Percentiles rank a stretch among this genome's conserved stretches.
Conservation (phyloP, 2,797 vertebrate genomes). For the Pantherophis alleghaniensis region DNA sequence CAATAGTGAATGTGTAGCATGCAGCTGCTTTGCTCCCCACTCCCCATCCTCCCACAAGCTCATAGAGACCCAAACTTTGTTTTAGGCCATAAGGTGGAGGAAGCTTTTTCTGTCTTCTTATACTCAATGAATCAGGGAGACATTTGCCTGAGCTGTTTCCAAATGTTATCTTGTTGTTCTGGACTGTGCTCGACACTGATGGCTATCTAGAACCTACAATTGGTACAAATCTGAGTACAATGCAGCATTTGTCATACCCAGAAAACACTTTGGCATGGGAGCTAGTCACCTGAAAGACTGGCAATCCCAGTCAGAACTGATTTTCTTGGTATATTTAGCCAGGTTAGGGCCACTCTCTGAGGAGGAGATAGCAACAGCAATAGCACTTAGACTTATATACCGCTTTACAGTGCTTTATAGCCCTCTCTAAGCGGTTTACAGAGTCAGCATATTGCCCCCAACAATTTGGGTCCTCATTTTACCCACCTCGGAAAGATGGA, state of each 20-base stretch:
- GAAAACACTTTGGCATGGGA: not conserved
- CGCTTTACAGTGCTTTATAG: too few species aligned
- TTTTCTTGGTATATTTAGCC: not conserved
- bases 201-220: not conserved
- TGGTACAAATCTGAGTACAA: not conserved
- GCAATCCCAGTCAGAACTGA: not conserved
- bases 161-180: not conserved
- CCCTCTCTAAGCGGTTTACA: too few species aligned
- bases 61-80: not conserved
- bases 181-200: not conserved
- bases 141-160: not conserved
- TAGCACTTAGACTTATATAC: too few species aligned
- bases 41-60: not conserved
- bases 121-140: not conserved
- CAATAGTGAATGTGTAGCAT: not conserved
- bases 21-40: not conserved
- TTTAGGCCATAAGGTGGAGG: not conserved
- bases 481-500: too few species aligned
- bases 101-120: not conserved
- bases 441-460: too few species aligned
- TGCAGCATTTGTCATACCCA: not conserved
- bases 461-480: too few species aligned
- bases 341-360: not conserved
- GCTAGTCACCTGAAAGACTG: not conserved
- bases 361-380: not conserved